Evolutionary conservation across 2,888 invertebrate genomes (phyloP).

Genomic region (Chaetogeoica ovagalla): DNA sequence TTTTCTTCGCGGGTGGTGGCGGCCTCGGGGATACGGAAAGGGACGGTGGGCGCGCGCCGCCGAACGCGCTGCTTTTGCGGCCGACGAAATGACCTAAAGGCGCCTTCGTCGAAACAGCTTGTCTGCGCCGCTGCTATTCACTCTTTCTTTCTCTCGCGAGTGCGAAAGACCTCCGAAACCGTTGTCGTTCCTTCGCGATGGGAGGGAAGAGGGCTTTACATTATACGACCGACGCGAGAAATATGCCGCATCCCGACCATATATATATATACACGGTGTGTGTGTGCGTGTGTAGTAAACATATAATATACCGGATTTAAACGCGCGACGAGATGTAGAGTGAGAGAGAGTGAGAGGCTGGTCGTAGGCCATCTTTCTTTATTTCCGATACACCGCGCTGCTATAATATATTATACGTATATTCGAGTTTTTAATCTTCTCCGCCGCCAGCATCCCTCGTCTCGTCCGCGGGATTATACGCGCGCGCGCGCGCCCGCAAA

Average conservation of each 20-base stretch:
- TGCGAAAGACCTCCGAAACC: slow-evolving; percentile 29
- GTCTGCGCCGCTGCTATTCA: slow-evolving; percentile 15
- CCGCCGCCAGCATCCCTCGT: not conserved
- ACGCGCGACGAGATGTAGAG: too few relatives aligned
- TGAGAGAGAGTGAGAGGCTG: too few relatives aligned
- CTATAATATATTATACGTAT: not conserved
- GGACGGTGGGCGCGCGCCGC: slow-evolving; percentile 10
- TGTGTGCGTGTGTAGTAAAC: not conserved
- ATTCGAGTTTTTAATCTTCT: slow-evolving; percentile 47
- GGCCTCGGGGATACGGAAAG: not conserved
- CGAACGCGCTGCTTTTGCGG: slow-evolving; percentile 19
- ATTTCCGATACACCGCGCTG: too few relatives aligned
- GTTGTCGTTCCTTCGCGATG: not conserved
- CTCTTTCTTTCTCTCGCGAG: not conserved
- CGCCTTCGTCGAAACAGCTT: slow-evolving; percentile 45
- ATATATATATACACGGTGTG: not conserved
- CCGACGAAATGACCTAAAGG: slow-evolving; percentile 43
- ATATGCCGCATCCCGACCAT: slow-evolving; percentile 37
- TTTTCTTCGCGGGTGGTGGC: slow-evolving; percentile 29
- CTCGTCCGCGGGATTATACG: slow-evolving; percentile 8
- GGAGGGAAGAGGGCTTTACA: slow-evolving; percentile 12
- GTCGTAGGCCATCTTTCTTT: too few relatives aligned
- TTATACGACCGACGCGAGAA: slow-evolving; percentile 21
- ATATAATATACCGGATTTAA: too few relatives aligned
- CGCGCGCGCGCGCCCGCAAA: not conserved